These are phyloP conservation scores for Austrofundulus limnaeus DNA, from an alignment of 2,113 vertebrate species.

Conservation along the genomic window DNA sequence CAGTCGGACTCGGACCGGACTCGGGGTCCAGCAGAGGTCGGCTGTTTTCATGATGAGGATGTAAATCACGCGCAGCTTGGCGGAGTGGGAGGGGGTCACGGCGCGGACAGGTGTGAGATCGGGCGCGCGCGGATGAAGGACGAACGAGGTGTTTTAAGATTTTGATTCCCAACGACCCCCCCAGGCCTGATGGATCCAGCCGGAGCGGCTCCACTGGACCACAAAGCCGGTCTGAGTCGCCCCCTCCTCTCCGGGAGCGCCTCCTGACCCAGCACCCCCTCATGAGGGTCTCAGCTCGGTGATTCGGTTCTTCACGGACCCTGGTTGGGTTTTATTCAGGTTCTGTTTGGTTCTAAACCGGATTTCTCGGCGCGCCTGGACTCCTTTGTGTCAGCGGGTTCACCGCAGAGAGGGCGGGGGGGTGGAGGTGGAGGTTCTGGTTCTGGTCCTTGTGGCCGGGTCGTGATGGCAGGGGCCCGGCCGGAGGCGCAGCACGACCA, in stretches of 20 bases:
- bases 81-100: conserved; percentile 40
- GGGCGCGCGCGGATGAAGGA: conserved; percentile 48
- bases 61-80: conserved; percentile 49
- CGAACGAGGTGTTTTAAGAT: conserved; percentile 38
- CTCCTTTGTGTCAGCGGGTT: conserved; percentile 69
- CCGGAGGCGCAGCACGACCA: conserved; percentile 72
- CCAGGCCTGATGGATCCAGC: conserved; percentile 51
- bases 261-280: conserved; percentile 46
- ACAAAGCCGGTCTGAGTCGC: conserved; percentile 49
- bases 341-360: conserved; percentile 18
- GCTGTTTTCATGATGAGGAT: background rate
- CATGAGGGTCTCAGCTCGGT: conserved; percentile 53
- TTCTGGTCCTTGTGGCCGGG: conserved; percentile 56
- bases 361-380: conserved; percentile 44
- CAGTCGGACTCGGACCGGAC: conserved; percentile 7
- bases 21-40: conserved; percentile 1
- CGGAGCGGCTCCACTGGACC: conserved; percentile 54
- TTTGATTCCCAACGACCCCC: conserved; percentile 18
- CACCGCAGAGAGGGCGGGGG: conserved; percentile 39
- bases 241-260: conserved; percentile 44
- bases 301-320: conserved; percentile 47
- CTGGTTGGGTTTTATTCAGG: conserved; percentile 16
- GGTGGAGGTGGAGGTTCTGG: conserved; percentile 38
- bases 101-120: conserved; percentile 73
- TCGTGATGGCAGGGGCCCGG: conserved; percentile 75